These are phyloP conservation scores for Nothocercus nigrocapillus DNA, from an alignment of 2,113 vertebrate genomes.

Conservation along the genomic window DNA sequence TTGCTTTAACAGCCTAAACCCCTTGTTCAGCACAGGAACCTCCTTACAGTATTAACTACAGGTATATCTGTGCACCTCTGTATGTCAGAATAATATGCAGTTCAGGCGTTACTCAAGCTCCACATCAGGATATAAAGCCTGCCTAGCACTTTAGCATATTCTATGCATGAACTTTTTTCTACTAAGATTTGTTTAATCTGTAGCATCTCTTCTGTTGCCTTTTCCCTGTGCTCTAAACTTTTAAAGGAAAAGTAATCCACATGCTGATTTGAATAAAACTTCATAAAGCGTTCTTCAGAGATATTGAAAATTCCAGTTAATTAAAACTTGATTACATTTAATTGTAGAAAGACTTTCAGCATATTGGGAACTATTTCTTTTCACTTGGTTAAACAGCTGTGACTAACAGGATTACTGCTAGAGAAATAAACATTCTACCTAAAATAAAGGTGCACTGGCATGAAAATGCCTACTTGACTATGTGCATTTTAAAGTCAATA, in stretches of 20 bases:
- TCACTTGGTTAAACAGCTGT: conserved; percentile 56
- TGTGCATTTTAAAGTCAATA: not conserved
- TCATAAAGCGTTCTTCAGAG: not conserved
- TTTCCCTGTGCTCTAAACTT: conserved; percentile 27
- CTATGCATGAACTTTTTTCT: not conserved
- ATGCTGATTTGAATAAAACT: conserved; percentile 51
- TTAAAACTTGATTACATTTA: conserved; percentile 69
- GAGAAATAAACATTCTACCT: conserved; percentile 13
- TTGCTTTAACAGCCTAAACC: not conserved
- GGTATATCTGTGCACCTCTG: not conserved
- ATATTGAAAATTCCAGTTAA: conserved; percentile 54
- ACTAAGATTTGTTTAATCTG: not conserved
- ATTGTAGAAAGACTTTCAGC: conserved; percentile 25
- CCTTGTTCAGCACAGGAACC: not conserved
- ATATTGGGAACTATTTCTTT: conserved; percentile 48
- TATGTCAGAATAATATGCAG: not conserved
- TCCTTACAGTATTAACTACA: not conserved
- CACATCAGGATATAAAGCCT: not conserved
- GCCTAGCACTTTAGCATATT: not conserved
- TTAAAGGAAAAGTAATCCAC: conserved; percentile 36
- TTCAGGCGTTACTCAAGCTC: not conserved
- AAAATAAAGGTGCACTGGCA: conserved; percentile 1
- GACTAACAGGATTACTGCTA: conserved; percentile 55
- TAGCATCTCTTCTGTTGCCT: not conserved
- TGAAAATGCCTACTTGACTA: not conserved